phyloP scores from a whole-genome alignment of 2,113 vertebrate genomes.

The Chaetura pelagica region DNA sequence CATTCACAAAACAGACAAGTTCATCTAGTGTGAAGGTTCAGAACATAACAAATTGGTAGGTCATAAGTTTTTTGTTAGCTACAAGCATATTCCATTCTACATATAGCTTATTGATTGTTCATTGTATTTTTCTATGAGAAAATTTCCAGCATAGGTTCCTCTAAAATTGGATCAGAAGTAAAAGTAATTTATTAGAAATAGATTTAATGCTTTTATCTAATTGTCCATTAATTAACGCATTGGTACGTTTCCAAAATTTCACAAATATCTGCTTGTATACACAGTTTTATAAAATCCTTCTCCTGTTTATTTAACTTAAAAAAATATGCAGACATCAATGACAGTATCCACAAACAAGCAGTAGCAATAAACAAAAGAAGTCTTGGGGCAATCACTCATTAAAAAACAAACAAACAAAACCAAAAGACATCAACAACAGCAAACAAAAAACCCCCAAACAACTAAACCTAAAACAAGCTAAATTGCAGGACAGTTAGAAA shows the following conservation, averaged over 20 bases:
- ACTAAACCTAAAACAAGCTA: neutral
- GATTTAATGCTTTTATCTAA: neutral
- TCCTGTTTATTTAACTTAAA: neutral
- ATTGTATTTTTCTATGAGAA: neutral
- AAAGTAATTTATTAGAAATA: neutral
- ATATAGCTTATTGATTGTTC: neutral
- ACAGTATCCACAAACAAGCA: neutral
- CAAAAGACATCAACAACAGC: neutral
- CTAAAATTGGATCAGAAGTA: neutral
- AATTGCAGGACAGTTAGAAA: neutral
- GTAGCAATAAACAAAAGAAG: neutral
- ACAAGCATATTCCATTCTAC: neutral
- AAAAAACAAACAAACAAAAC: neutral
- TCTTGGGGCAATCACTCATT: neutral
- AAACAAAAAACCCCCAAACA: neutral
- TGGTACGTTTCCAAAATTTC: neutral
- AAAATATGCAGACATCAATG: neutral
- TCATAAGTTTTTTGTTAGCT: neutral
- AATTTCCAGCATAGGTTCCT: neutral
- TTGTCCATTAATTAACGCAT: neutral
- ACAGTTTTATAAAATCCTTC: neutral
- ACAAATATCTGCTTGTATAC: neutral
- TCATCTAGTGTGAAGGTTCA: neutral
- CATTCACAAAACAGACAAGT: neutral
- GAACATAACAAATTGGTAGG: neutral